These are phyloP conservation scores for Nansenia antarctica DNA, from an alignment of 2,113 vertebrate genomes.

Conservation along the genomic window DNA sequence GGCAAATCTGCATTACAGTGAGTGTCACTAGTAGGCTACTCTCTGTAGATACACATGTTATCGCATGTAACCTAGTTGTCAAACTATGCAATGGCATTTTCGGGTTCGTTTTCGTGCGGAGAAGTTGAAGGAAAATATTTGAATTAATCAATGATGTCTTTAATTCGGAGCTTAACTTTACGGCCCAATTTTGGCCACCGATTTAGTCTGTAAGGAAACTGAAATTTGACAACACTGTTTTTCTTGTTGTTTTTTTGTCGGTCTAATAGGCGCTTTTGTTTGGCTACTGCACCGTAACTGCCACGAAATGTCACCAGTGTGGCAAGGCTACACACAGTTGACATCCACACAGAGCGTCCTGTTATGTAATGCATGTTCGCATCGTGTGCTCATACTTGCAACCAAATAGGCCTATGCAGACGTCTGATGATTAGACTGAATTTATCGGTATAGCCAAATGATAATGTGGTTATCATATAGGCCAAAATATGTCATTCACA, in stretches of 20 bases:
- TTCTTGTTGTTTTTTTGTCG: background rate
- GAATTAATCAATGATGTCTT: background rate
- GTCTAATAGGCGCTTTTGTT: no score
- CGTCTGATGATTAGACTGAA: background rate
- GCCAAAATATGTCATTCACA: background rate
- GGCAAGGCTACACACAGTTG: background rate
- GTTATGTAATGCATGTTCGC: constrained; percentile 1
- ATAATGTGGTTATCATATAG: background rate
- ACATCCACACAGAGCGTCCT: background rate
- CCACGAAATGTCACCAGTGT: background rate
- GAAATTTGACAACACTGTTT: background rate
- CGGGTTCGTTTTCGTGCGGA: no score
- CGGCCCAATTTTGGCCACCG: background rate
- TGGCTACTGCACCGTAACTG: background rate
- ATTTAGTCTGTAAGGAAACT: background rate
- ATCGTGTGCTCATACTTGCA: background rate
- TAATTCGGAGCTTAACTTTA: background rate
- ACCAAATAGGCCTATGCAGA: background rate
- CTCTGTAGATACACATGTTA: no score
- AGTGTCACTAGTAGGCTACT: no score
- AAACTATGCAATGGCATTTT: no score
- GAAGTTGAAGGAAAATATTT: background rate
- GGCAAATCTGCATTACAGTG: background rate
- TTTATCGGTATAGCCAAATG: background rate
- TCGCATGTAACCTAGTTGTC: no score